Evolutionary conservation across 2,888 invertebrate species (phyloP).

Genomic region (Plutella xylostella): DNA sequence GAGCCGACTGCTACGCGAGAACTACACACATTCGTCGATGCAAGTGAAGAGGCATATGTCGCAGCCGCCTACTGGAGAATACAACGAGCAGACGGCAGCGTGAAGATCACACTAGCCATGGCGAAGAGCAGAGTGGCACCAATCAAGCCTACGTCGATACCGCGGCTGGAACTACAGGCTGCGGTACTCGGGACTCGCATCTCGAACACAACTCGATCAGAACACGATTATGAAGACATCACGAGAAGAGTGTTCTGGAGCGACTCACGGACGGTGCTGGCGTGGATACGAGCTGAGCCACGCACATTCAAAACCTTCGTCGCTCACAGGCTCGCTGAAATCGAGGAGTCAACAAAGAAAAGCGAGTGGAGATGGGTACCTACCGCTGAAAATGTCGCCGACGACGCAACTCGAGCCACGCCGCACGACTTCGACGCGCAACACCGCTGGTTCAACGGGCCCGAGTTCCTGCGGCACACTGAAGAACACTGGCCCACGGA

Average conservation of each 20-base stretch:
- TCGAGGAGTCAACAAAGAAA: conserved; percentile 1
- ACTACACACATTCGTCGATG: conserved; percentile 3
- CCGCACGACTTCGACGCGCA: neutral
- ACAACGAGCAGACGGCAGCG: neutral
- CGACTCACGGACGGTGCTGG: neutral
- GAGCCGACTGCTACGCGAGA: neutral
- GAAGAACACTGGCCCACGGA: conserved; percentile 5
- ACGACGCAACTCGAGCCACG: neutral
- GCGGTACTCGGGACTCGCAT: conserved; percentile 5
- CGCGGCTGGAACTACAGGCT: conserved; percentile 7
- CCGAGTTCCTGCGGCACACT: conserved; percentile 1
- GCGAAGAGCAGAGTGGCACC: conserved; percentile 6
- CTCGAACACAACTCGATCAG: neutral
- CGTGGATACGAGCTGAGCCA: conserved; percentile 2
- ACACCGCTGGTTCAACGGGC: conserved; percentile 7
- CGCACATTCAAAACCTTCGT: conserved; percentile 9
- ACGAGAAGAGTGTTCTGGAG: neutral
- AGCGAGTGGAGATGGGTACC: conserved; percentile 17
- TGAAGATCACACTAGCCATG: neutral
- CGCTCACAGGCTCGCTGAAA: conserved; percentile 7
- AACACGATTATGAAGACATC: neutral
- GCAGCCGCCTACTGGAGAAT: neutral
- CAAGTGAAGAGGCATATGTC: neutral
- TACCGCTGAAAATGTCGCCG: neutral
- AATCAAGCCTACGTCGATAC: conserved; percentile 2